Base-by-base conservation (phyloP, 2,797 vertebrate genomes). In the Gymnoscopelus microlampas region DNA sequence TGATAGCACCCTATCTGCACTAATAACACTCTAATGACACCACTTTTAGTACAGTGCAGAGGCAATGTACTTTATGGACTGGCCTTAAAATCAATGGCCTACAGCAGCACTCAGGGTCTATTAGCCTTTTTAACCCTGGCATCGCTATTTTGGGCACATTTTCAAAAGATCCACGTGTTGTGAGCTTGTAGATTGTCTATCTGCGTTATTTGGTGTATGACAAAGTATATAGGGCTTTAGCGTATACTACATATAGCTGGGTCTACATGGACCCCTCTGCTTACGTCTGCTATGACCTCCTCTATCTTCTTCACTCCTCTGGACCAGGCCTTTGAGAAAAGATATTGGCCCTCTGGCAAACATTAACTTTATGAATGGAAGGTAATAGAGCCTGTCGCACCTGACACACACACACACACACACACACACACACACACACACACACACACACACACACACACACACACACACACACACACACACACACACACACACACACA, bases 21-120 rank as follows among this genome's bases (percentile, higher is more conserved):
- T 90, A 84, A 91, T 89, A 87, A 88, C 81, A 66, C 73, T 68
- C 73, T 88, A 89, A 90, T 89, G 85, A 90, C 87, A 81, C 78
- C 75, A 79, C 84, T 79, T 83, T 89, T 86, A 82, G 85, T 70
- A 73, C 80, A 83, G 83, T 54, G 54, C 79, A 62, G 64, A 87
- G 81, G 81, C 64, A 53, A 58, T 72, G 73, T 74, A 84, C 87
- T 91, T 90, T 89, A 89, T 87, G 78, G 76, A 84, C 86, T 84
- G 80, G 83, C 81, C 83, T 81, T 79, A 82, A 81, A 90, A 92
- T 91, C 89, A 87, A 88, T 91, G 32, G 49, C 63, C 56, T 53
- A 79, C 81, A 66, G 79, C 73, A 67, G 74, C 85, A 78, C 70
- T 77, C 63, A 69, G 60, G 63, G 66, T 83, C 87, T 87, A 78